Conservation (phyloP, 2,797 vertebrate species). For the Hemibagrus guttatus region DNA sequence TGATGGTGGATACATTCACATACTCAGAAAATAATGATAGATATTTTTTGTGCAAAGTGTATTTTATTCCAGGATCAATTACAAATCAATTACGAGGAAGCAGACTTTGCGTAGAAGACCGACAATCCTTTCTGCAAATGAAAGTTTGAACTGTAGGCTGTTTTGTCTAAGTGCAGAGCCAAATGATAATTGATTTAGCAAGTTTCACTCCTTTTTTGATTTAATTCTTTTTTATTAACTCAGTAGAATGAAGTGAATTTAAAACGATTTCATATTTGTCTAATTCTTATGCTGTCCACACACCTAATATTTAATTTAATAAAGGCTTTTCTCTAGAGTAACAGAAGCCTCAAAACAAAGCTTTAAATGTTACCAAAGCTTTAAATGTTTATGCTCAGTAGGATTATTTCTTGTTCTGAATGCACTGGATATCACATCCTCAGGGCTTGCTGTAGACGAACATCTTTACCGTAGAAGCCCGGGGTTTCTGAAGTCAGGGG, state of each 20-base stretch:
- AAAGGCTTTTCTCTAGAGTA: slow-evolving; percentile 19
- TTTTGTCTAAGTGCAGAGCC: slow-evolving; percentile 31
- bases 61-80: slow-evolving; percentile 70
- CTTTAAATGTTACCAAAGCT: slow-evolving; percentile 9
- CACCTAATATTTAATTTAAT: slow-evolving; percentile 16
- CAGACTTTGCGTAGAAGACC: slow-evolving; percentile 58
- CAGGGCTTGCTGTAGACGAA: slow-evolving; percentile 26
- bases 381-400: slow-evolving; percentile 10
- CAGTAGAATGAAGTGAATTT: slow-evolving; percentile 19
- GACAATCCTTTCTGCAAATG: slow-evolving; percentile 43
- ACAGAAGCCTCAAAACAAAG: neutral
- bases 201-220: slow-evolving; percentile 23
- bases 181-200: slow-evolving; percentile 41
- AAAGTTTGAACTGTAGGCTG: slow-evolving; percentile 41
- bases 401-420: slow-evolving; percentile 1
- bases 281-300: slow-evolving; percentile 4
- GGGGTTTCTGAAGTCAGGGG: slow-evolving; percentile 50
- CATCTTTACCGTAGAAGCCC: slow-evolving; percentile 15
- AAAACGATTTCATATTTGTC: slow-evolving; percentile 27
- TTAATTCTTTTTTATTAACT: slow-evolving; percentile 33
- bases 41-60: slow-evolving; percentile 53
- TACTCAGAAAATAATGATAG: slow-evolving; percentile 46
- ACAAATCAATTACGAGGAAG: slow-evolving; percentile 62
- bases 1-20: slow-evolving; percentile 67
- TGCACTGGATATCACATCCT: neutral